These are phyloP conservation scores for Agrilus planipennis DNA, from an alignment of 1,140 invertebrate species.

Conservation along the genomic window DNA sequence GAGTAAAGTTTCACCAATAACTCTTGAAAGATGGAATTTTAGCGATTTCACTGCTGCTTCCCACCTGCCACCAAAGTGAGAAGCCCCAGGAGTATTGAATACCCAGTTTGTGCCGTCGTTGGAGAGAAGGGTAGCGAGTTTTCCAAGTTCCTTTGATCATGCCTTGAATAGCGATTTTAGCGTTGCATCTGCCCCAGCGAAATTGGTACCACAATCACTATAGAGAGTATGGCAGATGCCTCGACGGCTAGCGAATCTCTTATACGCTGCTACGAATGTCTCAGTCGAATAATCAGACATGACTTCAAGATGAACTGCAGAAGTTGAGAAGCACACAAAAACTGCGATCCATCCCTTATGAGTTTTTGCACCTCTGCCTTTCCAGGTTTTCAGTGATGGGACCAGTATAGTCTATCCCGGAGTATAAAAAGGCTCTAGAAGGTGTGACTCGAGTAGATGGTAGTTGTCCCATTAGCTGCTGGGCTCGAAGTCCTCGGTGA, in stretches of 20 bases:
- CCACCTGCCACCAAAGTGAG: too few relatives aligned
- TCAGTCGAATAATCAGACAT: neutral
- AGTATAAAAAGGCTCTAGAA: neutral
- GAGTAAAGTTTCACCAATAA: too few relatives aligned
- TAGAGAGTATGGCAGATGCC: neutral
- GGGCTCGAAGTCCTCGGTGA: neutral
- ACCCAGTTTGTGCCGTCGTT: too few relatives aligned
- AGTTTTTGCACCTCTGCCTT: neutral
- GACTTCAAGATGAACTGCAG: neutral
- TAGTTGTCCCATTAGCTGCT: neutral
- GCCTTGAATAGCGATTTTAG: too few relatives aligned
- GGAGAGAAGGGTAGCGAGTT: too few relatives aligned
- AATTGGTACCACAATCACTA: conserved; percentile 1
- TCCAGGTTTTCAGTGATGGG: neutral
- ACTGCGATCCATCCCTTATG: neutral
- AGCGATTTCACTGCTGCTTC: too few relatives aligned
- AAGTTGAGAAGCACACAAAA: neutral
- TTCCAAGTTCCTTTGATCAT: too few relatives aligned
- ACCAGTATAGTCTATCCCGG: neutral
- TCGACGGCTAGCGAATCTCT: neutral
- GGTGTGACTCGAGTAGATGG: neutral
- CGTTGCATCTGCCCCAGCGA: conserved; percentile 1
- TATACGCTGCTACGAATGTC: neutral
- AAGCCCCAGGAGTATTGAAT: too few relatives aligned
- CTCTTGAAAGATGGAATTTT: too few relatives aligned